Base-by-base conservation (phyloP, 2,113 vertebrate genomes). In the Dicerorhinus sumatrensis region DNA sequence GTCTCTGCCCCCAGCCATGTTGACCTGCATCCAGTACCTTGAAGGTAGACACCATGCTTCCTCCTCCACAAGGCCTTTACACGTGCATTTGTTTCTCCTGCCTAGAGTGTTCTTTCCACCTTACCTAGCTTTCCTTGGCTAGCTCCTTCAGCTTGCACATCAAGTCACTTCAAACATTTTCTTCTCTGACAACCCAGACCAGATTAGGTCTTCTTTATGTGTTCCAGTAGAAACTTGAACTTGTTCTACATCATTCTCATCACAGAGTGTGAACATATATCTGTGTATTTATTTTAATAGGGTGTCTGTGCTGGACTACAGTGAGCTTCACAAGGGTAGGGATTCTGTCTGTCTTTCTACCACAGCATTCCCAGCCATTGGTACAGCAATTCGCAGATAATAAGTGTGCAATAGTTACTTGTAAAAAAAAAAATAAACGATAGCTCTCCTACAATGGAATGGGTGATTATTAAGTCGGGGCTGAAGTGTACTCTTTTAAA, bases 1-100 rank as follows among this genome's bases (percentile, higher is more conserved):
- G 6, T 39, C 4, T 54, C 0, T 31, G 2, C 14, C 8, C 8
- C 5, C 29, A 39, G 7, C 23, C 56, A 27, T 6, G 13, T 1
- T 46, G 54, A 58, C 27, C 14, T 67, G 5, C 17, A 21, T 54
- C 80, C 42, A 3, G 18, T 67, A 84, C 16, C 42, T 75, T 89
- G 12, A 76, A 58, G 14, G 3, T 51, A 91, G 6, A 46, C 9
- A 17, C 5, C 5, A 29, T 56, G 9, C 17, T 72, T 85, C 25
- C 21, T 56, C 36, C 31, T 72, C 9, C 9, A 21, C 8, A 42
- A 67, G 7, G 2, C 21, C 60, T 80, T 80, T 65, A 7, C 8
- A 8, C 3, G 46, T 89, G n/a, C 3, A 20, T 10, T 36, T 62
- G 31, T 70, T 79, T 73, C 42, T 93, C 6, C 13, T 90, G 14